Base-by-base conservation (phyloP, 2,888 invertebrate species). In the Hyalella azteca region DNA sequence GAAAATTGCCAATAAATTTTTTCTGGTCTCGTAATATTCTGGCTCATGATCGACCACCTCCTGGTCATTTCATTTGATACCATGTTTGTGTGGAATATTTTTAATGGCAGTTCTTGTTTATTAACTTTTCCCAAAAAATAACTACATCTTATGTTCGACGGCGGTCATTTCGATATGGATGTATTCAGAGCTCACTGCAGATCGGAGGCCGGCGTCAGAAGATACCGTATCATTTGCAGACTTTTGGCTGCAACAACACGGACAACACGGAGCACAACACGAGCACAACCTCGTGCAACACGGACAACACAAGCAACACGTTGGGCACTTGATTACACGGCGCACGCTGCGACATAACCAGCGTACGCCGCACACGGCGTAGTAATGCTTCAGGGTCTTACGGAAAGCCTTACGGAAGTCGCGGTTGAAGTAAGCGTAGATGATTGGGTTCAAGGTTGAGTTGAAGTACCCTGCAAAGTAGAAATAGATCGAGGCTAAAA, bases 391-490 rank as follows among this genome's bases (percentile, higher is more conserved):
- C 41, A 84, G 76, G 1, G 84, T 84, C 77, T 84, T 82, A 13
- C 80, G 73, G 78, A 84, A 84, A 0, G 84, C 82, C 78, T 84
- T 82, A 49, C 98, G 92, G 89, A 98, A 98, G 90, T 98, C 98
- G 86, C 97, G 92, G 89, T 98, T 98, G 90, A 98, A 98, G 89
- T 97, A 98, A 85, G 98, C 98, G 86, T 91, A 91, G 87, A 98
- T 97, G 78, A 98, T 91, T 2, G 98, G 98, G 89, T 99, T 98
- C 79, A 98, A 90, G 59, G 97, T 97, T 3, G 97, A 97, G 89
- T 98, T 98, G 88, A 96, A 95, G 89, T 98, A 98, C 81, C 98
- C 98, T 83, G 79, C 3, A 54, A 78, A n/a, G n/a, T n/a, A n/a
- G n/a, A n/a, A n/a, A n/a, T n/a, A n/a, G n/a, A n/a, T n/a, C n/a